Percentiles rank a stretch among this genome's conserved stretches.
Evolutionary conservation across 2,113 vertebrate genomes (phyloP).

Genomic region (Anolis carolinensis): DNA sequence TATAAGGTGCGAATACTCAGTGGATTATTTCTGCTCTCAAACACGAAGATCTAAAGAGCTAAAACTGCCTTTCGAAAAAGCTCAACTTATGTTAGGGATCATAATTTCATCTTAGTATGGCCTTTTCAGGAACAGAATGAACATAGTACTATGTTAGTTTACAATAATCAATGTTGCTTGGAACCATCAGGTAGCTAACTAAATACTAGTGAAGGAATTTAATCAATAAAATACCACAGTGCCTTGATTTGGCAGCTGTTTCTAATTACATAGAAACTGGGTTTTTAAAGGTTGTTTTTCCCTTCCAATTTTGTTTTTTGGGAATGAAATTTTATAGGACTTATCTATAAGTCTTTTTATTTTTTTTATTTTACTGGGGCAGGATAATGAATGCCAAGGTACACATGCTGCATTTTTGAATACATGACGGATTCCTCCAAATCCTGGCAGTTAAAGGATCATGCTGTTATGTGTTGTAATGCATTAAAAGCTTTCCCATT

Average conservation of each 20-base stretch:
- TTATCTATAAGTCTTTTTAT: conserved; percentile 15
- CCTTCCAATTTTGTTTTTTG: conserved; percentile 40
- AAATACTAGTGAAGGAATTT: conserved; percentile 27
- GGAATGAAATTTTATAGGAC: conserved; percentile 39
- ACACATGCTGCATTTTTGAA: background rate
- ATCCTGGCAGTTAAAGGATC: too few species aligned
- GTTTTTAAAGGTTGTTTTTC: background rate
- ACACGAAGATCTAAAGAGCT: background rate
- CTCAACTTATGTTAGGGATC: conserved; percentile 5
- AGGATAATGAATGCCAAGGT: background rate
- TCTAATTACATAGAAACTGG: conserved; percentile 41
- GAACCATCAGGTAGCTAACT: conserved; percentile 31
- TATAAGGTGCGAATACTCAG: conserved; percentile 8
- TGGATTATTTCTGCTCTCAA: conserved; percentile 11
- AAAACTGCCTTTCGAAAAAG: conserved; percentile 32
- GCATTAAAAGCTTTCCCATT: too few species aligned
- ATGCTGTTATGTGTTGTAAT: too few species aligned
- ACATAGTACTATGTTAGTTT: conserved; percentile 33
- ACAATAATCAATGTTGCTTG: conserved; percentile 26
- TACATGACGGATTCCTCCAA: too few species aligned
- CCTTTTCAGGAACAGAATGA: conserved; percentile 50
- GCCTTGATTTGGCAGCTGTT: conserved; percentile 53
- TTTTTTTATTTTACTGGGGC: background rate
- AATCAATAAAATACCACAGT: conserved; percentile 46
- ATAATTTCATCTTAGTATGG: background rate